Percentiles rank a stretch among this genome's conserved stretches.
phyloP scores from a whole-genome alignment of 1,140 invertebrate species.

The Chionoecetes opilio region DNA sequence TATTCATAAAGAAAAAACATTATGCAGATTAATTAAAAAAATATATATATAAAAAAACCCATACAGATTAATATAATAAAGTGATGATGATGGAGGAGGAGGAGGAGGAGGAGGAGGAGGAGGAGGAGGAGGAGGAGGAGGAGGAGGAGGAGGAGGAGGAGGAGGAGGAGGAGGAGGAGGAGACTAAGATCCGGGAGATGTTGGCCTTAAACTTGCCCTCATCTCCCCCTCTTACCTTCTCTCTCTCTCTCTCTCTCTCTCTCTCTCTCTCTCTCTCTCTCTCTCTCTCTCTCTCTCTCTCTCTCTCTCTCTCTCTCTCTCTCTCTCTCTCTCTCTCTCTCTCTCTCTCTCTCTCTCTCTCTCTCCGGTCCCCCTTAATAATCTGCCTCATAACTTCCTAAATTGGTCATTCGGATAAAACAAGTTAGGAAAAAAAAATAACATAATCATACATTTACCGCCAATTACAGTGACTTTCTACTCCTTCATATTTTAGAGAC shows the following conservation, averaged over 20 bases:
- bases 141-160: background rate
- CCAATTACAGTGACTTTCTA: background rate
- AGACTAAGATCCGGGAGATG: conserved; percentile 43
- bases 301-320: conserved; percentile 8
- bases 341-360: conserved; percentile 17
- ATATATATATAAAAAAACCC: too few species aligned
- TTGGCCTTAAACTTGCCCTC: conserved; percentile 22
- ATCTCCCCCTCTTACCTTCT: background rate
- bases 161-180: background rate
- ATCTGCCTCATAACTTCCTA: background rate
- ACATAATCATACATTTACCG: background rate
- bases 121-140: too few species aligned
- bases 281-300: conserved; percentile 8
- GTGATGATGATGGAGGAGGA: too few species aligned
- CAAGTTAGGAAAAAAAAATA: background rate
- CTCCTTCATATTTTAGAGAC: background rate
- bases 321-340: conserved; percentile 18
- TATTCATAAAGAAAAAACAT: too few species aligned
- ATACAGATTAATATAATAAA: too few species aligned
- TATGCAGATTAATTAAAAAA: too few species aligned
- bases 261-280: background rate
- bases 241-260: background rate
- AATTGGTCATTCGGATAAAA: conserved; percentile 19
- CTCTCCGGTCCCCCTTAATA: background rate
- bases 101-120: too few species aligned